Conservation (phyloP, 37 sponge, comb jelly and placozoan genomes). For the Halisarca cf. caerulea region DNA sequence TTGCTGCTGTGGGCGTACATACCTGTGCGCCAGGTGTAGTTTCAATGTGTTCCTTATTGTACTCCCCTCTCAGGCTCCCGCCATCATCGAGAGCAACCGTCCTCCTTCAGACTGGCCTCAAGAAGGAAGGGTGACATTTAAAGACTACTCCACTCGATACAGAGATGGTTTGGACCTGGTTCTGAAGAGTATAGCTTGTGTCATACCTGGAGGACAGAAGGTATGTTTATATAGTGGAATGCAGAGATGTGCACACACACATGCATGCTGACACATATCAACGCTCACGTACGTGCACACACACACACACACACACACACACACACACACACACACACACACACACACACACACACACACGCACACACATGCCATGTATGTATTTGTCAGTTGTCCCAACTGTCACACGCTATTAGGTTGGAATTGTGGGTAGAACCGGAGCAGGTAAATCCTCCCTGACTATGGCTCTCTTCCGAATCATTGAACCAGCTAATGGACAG, state of each 20-base stretch:
- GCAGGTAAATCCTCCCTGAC: slow-evolving; percentile 99
- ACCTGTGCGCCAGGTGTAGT: no score
- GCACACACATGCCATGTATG: no score
- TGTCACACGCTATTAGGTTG: slow-evolving; percentile 58
- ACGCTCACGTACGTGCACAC: no score
- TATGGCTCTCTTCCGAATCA: slow-evolving; percentile 93
- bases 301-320: no score
- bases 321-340: no score
- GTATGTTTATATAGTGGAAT: slow-evolving; percentile 18
- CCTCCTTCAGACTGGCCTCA: slow-evolving; percentile 61
- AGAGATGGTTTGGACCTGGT: slow-evolving; percentile 65
- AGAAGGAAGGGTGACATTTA: slow-evolving; percentile 50
- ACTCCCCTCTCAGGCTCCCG: slow-evolving; percentile 35
- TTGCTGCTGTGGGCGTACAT: no score
- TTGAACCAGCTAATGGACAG: slow-evolving; percentile 82
- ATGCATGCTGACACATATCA: no score
- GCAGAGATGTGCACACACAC: no score
- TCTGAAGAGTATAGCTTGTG: slow-evolving; percentile 44
- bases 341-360: no score
- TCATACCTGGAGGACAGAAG: slow-evolving; percentile 58
- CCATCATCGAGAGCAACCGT: slow-evolving; percentile 18
- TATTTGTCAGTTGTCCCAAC: neutral
- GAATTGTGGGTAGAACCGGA: slow-evolving; percentile 96
- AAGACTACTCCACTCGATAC: slow-evolving; percentile 51
- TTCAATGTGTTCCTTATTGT: no score